Evolutionary conservation across 2,888 invertebrate species (phyloP).

Genomic region (Erpobdella octoculata): DNA sequence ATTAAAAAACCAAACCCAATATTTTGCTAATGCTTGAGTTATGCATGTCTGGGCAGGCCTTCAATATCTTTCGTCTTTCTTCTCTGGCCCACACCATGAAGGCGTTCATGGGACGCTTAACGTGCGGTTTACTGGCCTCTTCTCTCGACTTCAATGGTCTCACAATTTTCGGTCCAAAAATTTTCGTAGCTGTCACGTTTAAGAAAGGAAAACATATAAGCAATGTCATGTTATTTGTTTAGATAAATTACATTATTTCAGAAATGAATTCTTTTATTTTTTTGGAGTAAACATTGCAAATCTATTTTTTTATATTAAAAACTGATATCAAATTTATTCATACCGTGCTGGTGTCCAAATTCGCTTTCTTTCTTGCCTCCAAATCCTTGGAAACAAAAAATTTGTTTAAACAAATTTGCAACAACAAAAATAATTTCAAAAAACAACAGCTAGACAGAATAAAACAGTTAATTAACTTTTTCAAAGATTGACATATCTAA

Average conservation of each 20-base stretch:
- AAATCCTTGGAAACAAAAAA: neutral
- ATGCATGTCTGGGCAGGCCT: constrained; percentile 99
- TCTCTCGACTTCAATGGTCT: constrained; percentile 37
- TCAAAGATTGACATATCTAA: too few relatives aligned
- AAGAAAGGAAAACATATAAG: too few relatives aligned
- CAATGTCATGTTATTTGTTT: too few relatives aligned
- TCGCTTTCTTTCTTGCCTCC: neutral
- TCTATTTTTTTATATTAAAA: too few relatives aligned
- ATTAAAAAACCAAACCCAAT: constrained; percentile 60
- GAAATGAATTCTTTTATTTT: too few relatives aligned
- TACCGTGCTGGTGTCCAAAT: neutral
- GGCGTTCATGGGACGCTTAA: constrained; percentile 98
- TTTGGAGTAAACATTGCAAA: too few relatives aligned
- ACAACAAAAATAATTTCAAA: neutral
- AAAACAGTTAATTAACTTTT: too few relatives aligned
- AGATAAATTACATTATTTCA: too few relatives aligned
- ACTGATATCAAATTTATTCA: neutral
- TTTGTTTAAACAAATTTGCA: neutral
- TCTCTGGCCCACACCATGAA: constrained; percentile 99
- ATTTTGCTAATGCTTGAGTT: constrained; percentile 99
- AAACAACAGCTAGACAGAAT: neutral
- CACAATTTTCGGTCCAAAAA: constrained; percentile 24
- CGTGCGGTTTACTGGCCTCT: constrained; percentile 51
- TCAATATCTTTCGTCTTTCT: constrained; percentile 91
- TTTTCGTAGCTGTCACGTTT: constrained; percentile 19